These are phyloP conservation scores for Tupaia chinensis DNA, from an alignment of 2,113 vertebrate genomes.

Conservation along the genomic window DNA sequence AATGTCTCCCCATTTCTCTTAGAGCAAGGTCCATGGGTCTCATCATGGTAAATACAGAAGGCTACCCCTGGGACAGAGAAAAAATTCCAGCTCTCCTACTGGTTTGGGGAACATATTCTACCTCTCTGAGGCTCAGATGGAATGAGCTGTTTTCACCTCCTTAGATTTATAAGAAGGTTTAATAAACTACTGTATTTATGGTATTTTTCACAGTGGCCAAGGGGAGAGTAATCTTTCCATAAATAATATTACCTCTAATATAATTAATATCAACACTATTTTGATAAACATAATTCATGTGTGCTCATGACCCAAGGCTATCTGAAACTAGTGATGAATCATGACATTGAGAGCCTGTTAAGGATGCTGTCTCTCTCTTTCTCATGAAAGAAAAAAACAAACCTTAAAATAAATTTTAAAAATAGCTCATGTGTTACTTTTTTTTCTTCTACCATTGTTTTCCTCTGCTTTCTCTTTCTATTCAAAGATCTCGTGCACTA, in stretches of 20 bases:
- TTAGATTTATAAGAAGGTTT: neutral
- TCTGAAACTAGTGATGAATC: too few species aligned
- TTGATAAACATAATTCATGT: neutral
- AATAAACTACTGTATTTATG: neutral
- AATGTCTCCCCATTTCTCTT: neutral
- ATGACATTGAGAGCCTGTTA: too few species aligned
- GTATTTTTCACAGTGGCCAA: neutral
- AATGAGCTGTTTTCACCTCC: neutral
- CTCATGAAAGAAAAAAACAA: too few species aligned
- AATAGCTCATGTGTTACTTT: neutral
- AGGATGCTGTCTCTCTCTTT: too few species aligned
- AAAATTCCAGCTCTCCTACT: neutral
- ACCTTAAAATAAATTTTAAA: too few species aligned
- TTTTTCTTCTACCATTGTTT: neutral
- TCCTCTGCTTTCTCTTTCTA: neutral
- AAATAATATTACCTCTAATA: neutral
- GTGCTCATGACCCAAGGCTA: too few species aligned
- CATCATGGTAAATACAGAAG: neutral
- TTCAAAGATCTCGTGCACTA: neutral
- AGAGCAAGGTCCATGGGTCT: neutral
- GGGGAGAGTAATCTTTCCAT: neutral
- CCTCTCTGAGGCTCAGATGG: neutral
- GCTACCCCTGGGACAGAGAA: fast-evolving
- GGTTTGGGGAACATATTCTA: neutral
- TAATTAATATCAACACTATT: neutral